These are phyloP conservation scores for Coremacera marginata DNA, from an alignment of 2,888 invertebrate species.

Conservation along the genomic window DNA sequence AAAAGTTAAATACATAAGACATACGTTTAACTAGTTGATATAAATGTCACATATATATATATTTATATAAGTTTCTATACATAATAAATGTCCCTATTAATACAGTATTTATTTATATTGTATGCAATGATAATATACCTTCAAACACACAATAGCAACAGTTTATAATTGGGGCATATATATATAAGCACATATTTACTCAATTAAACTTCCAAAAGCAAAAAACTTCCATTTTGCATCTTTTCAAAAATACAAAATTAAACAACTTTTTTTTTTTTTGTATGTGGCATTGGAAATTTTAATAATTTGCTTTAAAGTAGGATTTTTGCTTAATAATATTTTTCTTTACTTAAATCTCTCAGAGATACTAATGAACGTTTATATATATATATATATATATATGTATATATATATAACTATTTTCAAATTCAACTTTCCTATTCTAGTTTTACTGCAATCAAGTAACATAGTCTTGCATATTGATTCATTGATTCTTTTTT, in stretches of 20 bases:
- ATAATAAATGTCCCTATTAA: neutral
- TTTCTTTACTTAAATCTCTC: conserved; percentile 50
- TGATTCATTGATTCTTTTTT: too few relatives aligned
- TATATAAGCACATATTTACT: too few relatives aligned
- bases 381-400: neutral
- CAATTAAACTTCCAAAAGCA: too few relatives aligned
- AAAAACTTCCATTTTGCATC: neutral
- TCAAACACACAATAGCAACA: too few relatives aligned
- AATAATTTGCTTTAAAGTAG: conserved; percentile 16
- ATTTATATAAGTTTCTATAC: neutral
- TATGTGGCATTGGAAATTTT: conserved; percentile 18
- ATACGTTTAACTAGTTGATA: neutral
- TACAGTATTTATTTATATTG: too few relatives aligned
- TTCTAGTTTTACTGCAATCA: too few relatives aligned
- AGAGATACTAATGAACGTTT: conserved; percentile 48
- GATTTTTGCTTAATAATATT: conserved; percentile 17
- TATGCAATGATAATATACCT: too few relatives aligned
- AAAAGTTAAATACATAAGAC: neutral
- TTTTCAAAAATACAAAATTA: neutral
- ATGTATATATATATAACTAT: too few relatives aligned
- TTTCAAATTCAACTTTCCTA: too few relatives aligned
- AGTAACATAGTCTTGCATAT: too few relatives aligned
- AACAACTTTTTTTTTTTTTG: conserved; percentile 11
- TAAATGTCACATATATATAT: neutral
- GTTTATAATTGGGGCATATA: too few relatives aligned